These are phyloP conservation scores for Aricia artaxerxes DNA, from an alignment of 2,888 invertebrate species.

Conservation along the genomic window DNA sequence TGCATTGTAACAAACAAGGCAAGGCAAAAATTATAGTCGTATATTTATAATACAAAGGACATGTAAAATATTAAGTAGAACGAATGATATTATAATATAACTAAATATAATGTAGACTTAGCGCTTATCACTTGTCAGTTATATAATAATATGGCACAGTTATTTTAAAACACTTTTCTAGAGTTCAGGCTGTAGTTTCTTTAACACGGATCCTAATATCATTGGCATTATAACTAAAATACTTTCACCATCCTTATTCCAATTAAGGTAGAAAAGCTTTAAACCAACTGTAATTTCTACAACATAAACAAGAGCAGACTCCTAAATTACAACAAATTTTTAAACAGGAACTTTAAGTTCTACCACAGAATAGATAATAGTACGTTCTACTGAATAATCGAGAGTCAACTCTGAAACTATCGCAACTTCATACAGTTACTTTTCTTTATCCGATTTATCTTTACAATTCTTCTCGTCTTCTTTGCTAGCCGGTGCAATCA, in stretches of 20 bases:
- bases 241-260: too few relatives aligned
- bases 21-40: too few relatives aligned
- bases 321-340: too few relatives aligned
- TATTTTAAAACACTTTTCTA: too few relatives aligned
- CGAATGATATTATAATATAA: too few relatives aligned
- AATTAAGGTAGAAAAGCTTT: too few relatives aligned
- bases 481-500: slow-evolving; percentile 82
- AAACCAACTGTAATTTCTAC: not conserved
- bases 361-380: too few relatives aligned
- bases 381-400: not conserved
- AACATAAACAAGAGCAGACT: not conserved
- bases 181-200: too few relatives aligned
- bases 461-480: slow-evolving; percentile 52
- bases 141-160: too few relatives aligned
- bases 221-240: not conserved
- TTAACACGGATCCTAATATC: not conserved
- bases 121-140: too few relatives aligned
- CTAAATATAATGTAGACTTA: not conserved
- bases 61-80: too few relatives aligned
- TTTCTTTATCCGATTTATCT: slow-evolving; percentile 47
- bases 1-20: not conserved
- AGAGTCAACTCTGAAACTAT: not conserved
- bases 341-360: too few relatives aligned
- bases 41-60: not conserved
- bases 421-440: slow-evolving; percentile 26